Evolutionary conservation across 2,888 invertebrate genomes (phyloP).

Genomic region (Drosophila anomelani): DNA sequence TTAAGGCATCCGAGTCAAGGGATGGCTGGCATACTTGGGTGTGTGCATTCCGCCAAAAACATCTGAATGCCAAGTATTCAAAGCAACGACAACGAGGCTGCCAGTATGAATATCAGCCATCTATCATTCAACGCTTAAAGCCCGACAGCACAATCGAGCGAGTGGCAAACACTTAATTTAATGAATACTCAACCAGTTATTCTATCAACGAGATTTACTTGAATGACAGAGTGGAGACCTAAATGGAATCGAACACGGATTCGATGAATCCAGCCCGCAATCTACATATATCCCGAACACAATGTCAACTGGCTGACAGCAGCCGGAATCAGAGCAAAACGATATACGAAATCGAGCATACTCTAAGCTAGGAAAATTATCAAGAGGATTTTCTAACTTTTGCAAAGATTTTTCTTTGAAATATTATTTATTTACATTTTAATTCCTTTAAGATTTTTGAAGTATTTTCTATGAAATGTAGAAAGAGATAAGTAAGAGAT

Average conservation of each 20-base stretch:
- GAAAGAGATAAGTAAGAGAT: neutral
- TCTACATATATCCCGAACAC: constrained; percentile 15
- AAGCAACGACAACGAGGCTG: constrained; percentile 30
- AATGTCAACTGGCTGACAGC: constrained; percentile 35
- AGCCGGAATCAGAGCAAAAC: constrained; percentile 16
- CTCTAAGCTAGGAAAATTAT: constrained; percentile 4
- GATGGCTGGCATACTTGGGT: constrained; percentile 36
- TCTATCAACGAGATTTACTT: constrained; percentile 46
- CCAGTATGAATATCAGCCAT: constrained; percentile 30
- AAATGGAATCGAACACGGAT: constrained; percentile 16
- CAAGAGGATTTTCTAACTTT: too few species aligned
- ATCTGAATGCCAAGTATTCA: constrained; percentile 48
- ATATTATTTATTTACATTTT: neutral
- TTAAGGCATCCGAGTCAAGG: constrained; percentile 41
- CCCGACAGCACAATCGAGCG: constrained; percentile 33
- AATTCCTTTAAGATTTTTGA: neutral
- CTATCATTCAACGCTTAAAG: constrained; percentile 38
- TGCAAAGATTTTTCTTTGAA: neutral
- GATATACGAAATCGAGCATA: neutral
- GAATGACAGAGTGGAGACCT: constrained; percentile 24
- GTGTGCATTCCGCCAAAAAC: constrained; percentile 45
- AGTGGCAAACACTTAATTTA: constrained; percentile 44
- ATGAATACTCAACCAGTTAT: constrained; percentile 49
- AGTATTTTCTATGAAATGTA: neutral
- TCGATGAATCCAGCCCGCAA: constrained; percentile 17